phyloP scores from a whole-genome alignment of 2,888 invertebrate genomes.

The Neocrepidodera transversa region DNA sequence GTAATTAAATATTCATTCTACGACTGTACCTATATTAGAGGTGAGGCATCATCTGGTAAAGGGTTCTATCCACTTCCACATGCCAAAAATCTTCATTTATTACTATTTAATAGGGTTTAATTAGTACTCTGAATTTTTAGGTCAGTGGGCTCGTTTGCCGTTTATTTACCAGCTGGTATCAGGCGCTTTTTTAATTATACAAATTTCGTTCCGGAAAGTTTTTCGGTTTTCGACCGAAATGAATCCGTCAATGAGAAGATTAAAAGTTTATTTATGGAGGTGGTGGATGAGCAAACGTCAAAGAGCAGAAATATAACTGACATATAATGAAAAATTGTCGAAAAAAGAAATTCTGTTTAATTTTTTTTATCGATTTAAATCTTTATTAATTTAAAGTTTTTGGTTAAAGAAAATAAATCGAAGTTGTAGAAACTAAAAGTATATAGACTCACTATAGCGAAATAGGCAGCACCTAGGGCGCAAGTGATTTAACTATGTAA shows the following conservation, averaged over 20 bases:
- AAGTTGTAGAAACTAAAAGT: constrained; percentile 18
- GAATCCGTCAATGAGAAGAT: constrained; percentile 23
- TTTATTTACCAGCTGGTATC: constrained; percentile 39
- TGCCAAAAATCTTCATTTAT: constrained; percentile 46
- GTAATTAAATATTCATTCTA: neutral
- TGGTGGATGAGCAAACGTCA: neutral
- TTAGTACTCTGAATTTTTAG: constrained; percentile 40
- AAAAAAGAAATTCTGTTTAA: too few species aligned
- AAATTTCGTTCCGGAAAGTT: constrained; percentile 13
- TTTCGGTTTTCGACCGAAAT: constrained; percentile 13
- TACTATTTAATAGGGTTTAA: constrained; percentile 49
- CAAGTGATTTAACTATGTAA: constrained; percentile 50
- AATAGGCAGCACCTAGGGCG: constrained; percentile 33
- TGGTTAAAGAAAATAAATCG: constrained; percentile 11
- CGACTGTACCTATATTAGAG: neutral
- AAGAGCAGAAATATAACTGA: neutral
- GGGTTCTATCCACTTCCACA: constrained; percentile 4
- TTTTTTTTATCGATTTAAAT: neutral
- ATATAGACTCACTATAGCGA: constrained; percentile 2
- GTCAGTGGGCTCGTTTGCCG: constrained; percentile 29
- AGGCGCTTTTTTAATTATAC: constrained; percentile 35
- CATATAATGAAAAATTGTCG: constrained; percentile 7
- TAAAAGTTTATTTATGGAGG: constrained; percentile 18
- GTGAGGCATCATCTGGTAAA: constrained; percentile 4
- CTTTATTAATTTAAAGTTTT: neutral